phyloP scores from a whole-genome alignment of 2,888 invertebrate genomes.

The Trichacis sp. region DNA sequence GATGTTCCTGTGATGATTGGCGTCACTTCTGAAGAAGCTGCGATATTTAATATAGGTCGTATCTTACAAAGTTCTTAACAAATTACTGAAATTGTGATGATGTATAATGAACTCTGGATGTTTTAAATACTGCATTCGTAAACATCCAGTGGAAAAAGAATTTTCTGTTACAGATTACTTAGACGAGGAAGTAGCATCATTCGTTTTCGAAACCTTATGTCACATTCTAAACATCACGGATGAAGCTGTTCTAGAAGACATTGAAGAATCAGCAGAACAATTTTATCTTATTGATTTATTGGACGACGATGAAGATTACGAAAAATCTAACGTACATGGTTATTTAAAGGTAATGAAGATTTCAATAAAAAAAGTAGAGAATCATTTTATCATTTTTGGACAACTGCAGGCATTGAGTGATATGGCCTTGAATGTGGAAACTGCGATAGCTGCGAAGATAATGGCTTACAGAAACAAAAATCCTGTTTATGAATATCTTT shows the following conservation, averaged over 20 bases:
- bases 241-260: conserved; percentile 36
- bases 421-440: conserved; percentile 45
- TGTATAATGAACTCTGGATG: too few relatives aligned
- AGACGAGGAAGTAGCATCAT: not conserved
- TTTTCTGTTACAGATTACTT: not conserved
- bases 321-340: too few relatives aligned
- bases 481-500: conserved; percentile 59
- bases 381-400: too few relatives aligned
- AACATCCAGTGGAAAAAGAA: too few relatives aligned
- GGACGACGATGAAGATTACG: conserved; percentile 30
- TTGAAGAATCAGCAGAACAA: conserved; percentile 49
- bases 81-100: too few relatives aligned
- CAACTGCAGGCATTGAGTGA: conserved; percentile 55
- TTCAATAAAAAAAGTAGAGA: too few relatives aligned
- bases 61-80: too few relatives aligned
- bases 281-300: conserved; percentile 45
- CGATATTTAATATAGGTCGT: not conserved
- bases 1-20: conserved; percentile 61
- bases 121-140: too few relatives aligned
- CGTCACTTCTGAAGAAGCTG: conserved; percentile 48
- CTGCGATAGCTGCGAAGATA: conserved; percentile 50
- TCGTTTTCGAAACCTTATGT: conserved; percentile 38
- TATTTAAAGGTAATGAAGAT: too few relatives aligned
- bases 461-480: conserved; percentile 50
- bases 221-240: conserved; percentile 57